phyloP scores from a whole-genome alignment of 2,888 invertebrate genomes.

The Spilarctia lutea region DNA sequence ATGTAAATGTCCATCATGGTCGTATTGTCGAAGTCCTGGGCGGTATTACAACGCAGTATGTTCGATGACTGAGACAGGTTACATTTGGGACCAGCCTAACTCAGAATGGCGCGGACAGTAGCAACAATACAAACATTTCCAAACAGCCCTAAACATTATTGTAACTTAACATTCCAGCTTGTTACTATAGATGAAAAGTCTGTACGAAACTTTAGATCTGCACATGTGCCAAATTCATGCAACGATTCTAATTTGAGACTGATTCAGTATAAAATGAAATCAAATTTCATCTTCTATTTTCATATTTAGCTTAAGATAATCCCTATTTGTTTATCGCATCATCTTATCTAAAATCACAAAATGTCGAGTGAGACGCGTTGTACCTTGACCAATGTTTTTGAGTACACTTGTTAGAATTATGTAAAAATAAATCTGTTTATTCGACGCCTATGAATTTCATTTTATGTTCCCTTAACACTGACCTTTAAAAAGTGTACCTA shows the following conservation, averaged over 20 bases:
- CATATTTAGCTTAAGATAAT: conserved; percentile 68
- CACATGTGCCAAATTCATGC: conserved; percentile 68
- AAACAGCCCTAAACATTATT: conserved; percentile 29
- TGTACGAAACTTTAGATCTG: conserved; percentile 44
- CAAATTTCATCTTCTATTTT: conserved; percentile 81
- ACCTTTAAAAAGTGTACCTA: conserved; percentile 65
- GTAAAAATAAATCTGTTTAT: conserved; percentile 72
- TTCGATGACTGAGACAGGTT: conserved; percentile 95
- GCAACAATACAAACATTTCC: conserved; percentile 24
- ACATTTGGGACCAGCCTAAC: conserved; percentile 94
- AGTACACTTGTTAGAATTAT: conserved; percentile 65
- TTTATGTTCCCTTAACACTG: conserved; percentile 57
- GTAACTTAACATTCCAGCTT: conserved; percentile 43
- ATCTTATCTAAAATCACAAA: conserved; percentile 43
- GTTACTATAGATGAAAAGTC: conserved; percentile 44
- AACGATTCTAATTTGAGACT: conserved; percentile 82
- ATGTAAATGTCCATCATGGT: conserved; percentile 95
- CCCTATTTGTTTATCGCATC: conserved; percentile 49
- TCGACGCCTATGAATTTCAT: conserved; percentile 60
- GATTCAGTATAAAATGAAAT: conserved; percentile 75
- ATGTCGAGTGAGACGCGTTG: conserved; percentile 38
- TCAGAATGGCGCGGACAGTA: conserved; percentile 81
- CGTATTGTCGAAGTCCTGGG: conserved; percentile 95
- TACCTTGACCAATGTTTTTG: conserved; percentile 60
- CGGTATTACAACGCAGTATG: conserved; percentile 96